Evolutionary conservation across 2,113 vertebrate genomes (phyloP).

Genomic region (Hyperopisus bebe): DNA sequence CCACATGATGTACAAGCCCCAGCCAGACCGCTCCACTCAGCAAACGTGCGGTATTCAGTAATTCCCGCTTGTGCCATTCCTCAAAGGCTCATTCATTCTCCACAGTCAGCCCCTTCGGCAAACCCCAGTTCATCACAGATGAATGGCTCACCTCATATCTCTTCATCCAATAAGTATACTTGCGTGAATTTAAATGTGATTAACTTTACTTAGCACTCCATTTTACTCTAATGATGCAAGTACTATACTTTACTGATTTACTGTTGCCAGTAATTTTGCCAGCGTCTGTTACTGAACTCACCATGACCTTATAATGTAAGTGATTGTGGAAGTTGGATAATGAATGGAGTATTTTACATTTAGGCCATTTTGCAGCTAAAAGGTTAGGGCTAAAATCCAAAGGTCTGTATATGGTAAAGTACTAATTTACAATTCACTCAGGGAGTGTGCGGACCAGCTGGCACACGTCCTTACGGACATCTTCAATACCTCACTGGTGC

Average conservation of each 20-base stretch:
- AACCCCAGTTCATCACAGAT: background rate
- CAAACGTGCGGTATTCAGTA: background rate
- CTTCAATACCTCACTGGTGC: too few relatives aligned
- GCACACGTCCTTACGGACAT: too few relatives aligned
- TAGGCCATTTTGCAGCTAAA: background rate
- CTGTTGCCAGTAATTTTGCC: background rate
- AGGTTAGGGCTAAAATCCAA: background rate
- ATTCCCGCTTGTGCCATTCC: background rate
- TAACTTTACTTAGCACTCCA: background rate
- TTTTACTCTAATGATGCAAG: background rate
- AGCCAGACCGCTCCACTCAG: background rate
- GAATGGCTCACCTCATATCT: background rate
- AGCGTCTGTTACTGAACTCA: background rate
- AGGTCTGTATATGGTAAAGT: background rate
- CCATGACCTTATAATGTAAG: background rate
- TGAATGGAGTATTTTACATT: background rate
- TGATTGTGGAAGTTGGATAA: background rate
- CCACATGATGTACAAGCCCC: background rate
- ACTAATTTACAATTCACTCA: background rate
- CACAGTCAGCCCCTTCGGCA: background rate
- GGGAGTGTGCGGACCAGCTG: too few relatives aligned
- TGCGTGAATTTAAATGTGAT: background rate
- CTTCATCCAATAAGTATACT: background rate
- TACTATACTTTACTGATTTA: background rate
- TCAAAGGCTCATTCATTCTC: background rate